phyloP scores from a whole-genome alignment of 2,888 invertebrate species.

The Heliconius aoede region DNA sequence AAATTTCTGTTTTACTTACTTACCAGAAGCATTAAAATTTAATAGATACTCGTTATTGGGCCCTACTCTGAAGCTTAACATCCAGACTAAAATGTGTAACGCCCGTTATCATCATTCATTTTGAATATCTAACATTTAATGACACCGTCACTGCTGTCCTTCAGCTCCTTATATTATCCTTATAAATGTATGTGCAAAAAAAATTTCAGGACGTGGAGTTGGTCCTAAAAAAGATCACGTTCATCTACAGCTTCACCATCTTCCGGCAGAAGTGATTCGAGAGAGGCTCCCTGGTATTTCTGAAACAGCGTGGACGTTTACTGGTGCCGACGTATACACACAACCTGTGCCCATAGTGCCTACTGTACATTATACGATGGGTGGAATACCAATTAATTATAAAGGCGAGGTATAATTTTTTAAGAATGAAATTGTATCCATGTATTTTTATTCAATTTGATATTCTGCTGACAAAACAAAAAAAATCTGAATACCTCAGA shows the following conservation, averaged over 20 bases:
- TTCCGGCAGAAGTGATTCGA: slow-evolving; percentile 93
- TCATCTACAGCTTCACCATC: slow-evolving; percentile 95
- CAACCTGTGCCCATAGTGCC: slow-evolving; percentile 98
- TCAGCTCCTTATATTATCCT: no score
- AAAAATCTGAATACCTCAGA: no score
- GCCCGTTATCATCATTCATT: no score
- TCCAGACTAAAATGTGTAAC: no score
- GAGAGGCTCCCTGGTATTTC: slow-evolving; percentile 96
- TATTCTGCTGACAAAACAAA: no score
- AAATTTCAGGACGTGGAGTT: slow-evolving; percentile 88
- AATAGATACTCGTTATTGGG: no score
- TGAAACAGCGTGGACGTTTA: slow-evolving; percentile 98
- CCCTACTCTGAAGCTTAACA: no score
- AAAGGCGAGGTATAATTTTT: slow-evolving; percentile 88
- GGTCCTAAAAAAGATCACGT: slow-evolving; percentile 98
- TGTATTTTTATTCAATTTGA: no score
- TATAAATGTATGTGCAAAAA: neutral
- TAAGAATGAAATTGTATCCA: neutral
- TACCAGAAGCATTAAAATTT: no score
- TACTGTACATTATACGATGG: slow-evolving; percentile 99
- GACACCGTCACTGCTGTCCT: no score
- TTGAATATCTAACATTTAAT: no score
- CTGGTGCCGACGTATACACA: slow-evolving; percentile 97
- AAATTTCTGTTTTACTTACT: no score
- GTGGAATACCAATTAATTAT: slow-evolving; percentile 98